These are phyloP conservation scores for Numenius phaeopus DNA, from an alignment of 2,797 vertebrate genomes.

Conservation along the genomic window DNA sequence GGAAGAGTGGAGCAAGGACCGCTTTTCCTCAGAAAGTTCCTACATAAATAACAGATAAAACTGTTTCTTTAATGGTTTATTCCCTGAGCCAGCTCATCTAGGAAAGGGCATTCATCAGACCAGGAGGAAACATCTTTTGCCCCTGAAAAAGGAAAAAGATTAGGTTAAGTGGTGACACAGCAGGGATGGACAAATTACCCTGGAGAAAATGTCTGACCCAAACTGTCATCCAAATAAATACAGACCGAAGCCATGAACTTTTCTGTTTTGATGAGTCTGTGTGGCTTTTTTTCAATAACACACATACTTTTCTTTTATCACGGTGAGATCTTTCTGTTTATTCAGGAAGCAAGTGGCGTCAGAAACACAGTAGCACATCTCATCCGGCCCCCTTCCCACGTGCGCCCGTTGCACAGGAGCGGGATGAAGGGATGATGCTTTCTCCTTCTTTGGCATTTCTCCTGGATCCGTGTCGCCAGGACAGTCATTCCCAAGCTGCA, in stretches of 20 bases:
- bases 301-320: constrained; percentile 29
- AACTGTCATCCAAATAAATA: constrained; percentile 25
- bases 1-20: not conserved
- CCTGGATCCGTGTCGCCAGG: not conserved
- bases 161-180: constrained; percentile 27
- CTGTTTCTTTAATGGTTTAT: not conserved
- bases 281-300: not conserved
- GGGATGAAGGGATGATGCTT: not conserved
- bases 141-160: constrained; percentile 32
- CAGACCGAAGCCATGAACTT: constrained; percentile 7
- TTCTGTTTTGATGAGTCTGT: constrained; percentile 15
- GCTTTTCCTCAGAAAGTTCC: not conserved
- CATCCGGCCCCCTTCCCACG: not conserved
- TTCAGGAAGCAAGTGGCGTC: constrained; percentile 14
- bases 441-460: not conserved
- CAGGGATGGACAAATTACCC: not conserved
- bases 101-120: constrained; percentile 41
- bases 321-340: constrained; percentile 22
- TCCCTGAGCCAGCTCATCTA: constrained; percentile 9
- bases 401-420: not conserved
- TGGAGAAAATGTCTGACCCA: constrained; percentile 27
- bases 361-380: fast-evolving
- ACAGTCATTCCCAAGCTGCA: not conserved
- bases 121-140: constrained; percentile 31
- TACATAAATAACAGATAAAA: constrained; percentile 21